Base-by-base conservation (phyloP, 2,797 vertebrate species). In the Acipenser ruthenus region DNA sequence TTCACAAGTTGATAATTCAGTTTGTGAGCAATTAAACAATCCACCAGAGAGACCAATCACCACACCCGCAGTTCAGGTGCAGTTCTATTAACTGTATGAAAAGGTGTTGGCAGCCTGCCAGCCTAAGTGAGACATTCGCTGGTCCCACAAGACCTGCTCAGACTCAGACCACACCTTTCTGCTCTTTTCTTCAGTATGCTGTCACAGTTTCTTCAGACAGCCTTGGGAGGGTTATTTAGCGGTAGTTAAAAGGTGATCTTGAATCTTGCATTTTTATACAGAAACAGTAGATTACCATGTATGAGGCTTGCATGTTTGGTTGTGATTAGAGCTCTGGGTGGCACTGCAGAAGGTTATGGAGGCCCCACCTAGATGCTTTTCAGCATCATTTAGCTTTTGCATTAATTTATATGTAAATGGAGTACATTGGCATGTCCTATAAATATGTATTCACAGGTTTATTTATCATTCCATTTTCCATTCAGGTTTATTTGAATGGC, bases 1-100 rank as follows among this genome's bases (percentile, higher is more conserved):
- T 67, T 74, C 78, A 76, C 79, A 76, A 75, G 79, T 80, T 84
- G 84, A 84, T 83, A 77, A 75, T 75, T 79, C 75, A 85, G 82
- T 83, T 77, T 82, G 75, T 78, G 77, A 81, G 77, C 77, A 79
- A 82, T 82, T 78, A 77, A 74, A 80, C 72, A 74, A 77, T 74
- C 81, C 73, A 8, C 60, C 60, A 23, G 59, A 69, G 68, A 52
- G 50, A 12, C 48, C 18, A 58, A n/a, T 56, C 23, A 13, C 11
- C 1, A 55, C 12, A 13, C 55, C 55, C 15, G 55, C 12, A n/a
- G 55, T 58, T 58, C 12, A 58, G n/a, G n/a, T 58, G 12, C 15
- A 58, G 55, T 58, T 58, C 12, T 58, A 58, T 11, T 13, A 58
- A 58, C 55, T 15, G 55, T 13, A 6, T 58, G 55, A 58, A 58